A percentile compares a stretch with the other conserved stretches of the same genome.
phyloP scores from a whole-genome alignment of 1,140 invertebrate genomes.

The Monochamus saltuarius region DNA sequence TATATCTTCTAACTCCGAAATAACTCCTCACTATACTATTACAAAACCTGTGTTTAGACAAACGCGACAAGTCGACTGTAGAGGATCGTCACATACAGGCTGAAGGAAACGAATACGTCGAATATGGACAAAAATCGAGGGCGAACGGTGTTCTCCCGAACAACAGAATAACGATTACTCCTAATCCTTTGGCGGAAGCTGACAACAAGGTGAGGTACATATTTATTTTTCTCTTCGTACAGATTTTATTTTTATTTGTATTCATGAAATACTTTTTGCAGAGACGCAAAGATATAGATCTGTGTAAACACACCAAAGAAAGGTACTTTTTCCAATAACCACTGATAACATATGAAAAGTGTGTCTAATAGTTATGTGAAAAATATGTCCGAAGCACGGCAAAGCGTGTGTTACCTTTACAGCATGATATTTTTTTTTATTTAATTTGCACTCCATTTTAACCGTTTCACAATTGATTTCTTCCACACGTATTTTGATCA shows the following conservation, averaged over 20 bases:
- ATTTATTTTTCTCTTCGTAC: constrained; percentile 11
- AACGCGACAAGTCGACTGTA: constrained; percentile 48
- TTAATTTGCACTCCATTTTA: too few species aligned
- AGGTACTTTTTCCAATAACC: neutral
- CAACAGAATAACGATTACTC: constrained; percentile 68
- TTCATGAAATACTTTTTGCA: neutral
- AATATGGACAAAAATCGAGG: constrained; percentile 43
- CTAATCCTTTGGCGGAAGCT: constrained; percentile 67
- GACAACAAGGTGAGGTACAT: constrained; percentile 60
- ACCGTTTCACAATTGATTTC: too few species aligned
- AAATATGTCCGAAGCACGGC: too few species aligned
- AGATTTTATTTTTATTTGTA: constrained; percentile 6
- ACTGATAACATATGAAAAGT: neutral
- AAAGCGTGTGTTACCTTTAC: neutral
- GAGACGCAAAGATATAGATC: neutral
- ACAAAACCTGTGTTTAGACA: constrained; percentile 25
- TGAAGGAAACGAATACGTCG: constrained; percentile 52
- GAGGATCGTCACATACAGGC: constrained; percentile 55
- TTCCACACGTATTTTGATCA: too few species aligned
- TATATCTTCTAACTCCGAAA: neutral
- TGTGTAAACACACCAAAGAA: neutral
- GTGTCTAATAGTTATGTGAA: neutral
- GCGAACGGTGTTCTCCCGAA: constrained; percentile 61
- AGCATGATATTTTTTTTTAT: neutral
- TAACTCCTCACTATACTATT: neutral